Conservation (phyloP, 2,888 invertebrate species). For the Trichopria drosophilae region DNA sequence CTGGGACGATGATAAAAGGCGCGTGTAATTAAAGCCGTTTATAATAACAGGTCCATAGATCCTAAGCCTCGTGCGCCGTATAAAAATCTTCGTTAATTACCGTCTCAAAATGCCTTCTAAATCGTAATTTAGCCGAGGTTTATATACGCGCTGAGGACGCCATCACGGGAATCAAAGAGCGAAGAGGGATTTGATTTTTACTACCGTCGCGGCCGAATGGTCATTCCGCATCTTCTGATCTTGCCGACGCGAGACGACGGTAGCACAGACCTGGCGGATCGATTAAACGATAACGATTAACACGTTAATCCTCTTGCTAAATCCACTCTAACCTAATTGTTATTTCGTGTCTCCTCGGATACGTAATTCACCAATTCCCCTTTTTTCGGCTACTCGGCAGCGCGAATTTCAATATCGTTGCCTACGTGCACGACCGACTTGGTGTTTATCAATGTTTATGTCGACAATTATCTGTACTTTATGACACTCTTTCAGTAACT, state of each 20-base stretch:
- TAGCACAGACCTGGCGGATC: constrained; percentile 10
- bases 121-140: constrained; percentile 38
- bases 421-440: no score
- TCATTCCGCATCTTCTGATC: constrained; percentile 37
- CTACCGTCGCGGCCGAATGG: constrained; percentile 32
- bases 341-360: no score
- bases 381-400: no score
- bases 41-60: constrained; percentile 40
- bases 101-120: constrained; percentile 40
- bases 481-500: no score
- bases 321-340: no score
- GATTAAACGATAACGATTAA: constrained; percentile 35
- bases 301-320: no score
- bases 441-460: no score
- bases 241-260: constrained; percentile 34
- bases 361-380: no score
- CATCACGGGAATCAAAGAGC: neutral
- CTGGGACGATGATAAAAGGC: no score
- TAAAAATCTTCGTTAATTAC: constrained; percentile 46
- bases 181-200: constrained; percentile 39
- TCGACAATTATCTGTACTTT: no score
- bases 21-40: constrained; percentile 43
- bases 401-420: no score
- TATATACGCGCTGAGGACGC: constrained; percentile 12
- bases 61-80: constrained; percentile 25